Evolutionary conservation across 2,113 vertebrate genomes (phyloP), one percentile per base, ranked within the genome.

Genomic region (Amazona vittata): DNA sequence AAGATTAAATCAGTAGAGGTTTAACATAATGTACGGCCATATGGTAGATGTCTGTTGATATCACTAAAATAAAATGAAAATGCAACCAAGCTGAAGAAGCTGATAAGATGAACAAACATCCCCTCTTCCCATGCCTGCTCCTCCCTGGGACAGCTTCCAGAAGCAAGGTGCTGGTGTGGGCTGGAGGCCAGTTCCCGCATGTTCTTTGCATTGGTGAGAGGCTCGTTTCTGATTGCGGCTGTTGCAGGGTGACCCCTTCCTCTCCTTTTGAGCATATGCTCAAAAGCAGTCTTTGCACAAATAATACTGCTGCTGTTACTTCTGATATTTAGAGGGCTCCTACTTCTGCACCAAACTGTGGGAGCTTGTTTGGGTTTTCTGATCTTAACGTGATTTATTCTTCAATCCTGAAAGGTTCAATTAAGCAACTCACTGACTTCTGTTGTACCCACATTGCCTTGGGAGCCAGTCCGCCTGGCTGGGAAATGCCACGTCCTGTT

Each of bases 341-440:
- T 93, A 11, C 41, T 87, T 96, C 87, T 95, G 57, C 62, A 63
- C 75, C 65, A 65, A 55, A 71, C 60, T 94, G 89, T 59, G n/a
- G 67, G 81, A 86, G 93, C 79, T 92, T 70, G 69, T 87, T 90
- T 77, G 50, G 90, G 60, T 97, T 94, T 92, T 96, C 62, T 95
- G 35, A 55, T 75, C 94, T 77, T 94, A 85, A 77, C 3, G 7
- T 71, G 52, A 77, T 93, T 90, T 96, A 67, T 95, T 96, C 79
- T 95, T 94, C 62, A 94, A 53, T 94, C 94, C 76, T 89, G 71
- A 95, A 89, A 43, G 22, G 68, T 93, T 94, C 88, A 77, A n/a
- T 96, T 91, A 91, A 94, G 53, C 55, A 73, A 57, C 24, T 92
- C 24, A 59, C 18, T 46, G 59, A 59, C 21, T 53, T 89, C 33